Evolutionary conservation across 2,888 invertebrate genomes (phyloP), one percentile per base, ranked within the genome.

Genomic region (Parthenolecanium corni): DNA sequence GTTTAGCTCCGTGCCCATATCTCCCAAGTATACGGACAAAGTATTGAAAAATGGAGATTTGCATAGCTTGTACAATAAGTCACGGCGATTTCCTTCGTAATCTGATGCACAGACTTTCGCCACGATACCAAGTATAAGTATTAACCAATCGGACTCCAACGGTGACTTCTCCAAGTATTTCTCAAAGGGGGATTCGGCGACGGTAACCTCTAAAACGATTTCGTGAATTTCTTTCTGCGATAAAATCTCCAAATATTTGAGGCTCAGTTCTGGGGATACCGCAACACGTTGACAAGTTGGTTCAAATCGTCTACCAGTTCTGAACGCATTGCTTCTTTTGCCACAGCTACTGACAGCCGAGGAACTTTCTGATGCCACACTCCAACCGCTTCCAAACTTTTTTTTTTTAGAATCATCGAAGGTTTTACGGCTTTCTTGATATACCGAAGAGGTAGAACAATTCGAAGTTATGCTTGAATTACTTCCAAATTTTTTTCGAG

Each of bases 11-110:
- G 49, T 38, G 1, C 24, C 24, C 0, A 46, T 64, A 51, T 49
- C 70, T 67, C n/a, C 67, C 24, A 18, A 66, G 66, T 44, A 65
- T 5, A 12, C 11, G 20, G 62, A 56, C 31, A 65, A 20, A 42
- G 63, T 52, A 14, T 40, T 21, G 12, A 65, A 36, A 44, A 65
- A 64, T 11, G 11, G 3, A 52, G 21, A 44, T 21, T 47, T 46
- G 12, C 47, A 58, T 18, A 64, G 16, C 31, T 42, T 31, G 21
- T 46, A 52, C 36, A 65, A 4, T 24, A 64, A 25, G 0, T 9
- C 21, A 16, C 2, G 24, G 53, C 52, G 51, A 42, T 16, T 61
- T 14, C 53, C 49, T 12, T n/a, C 14, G 3, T 51, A 64, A 18
- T 64, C 65, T 6, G 61, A 44, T n/a, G 42, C 38, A 57, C 65